These are phyloP conservation scores for Hypomecis punctinalis DNA, from an alignment of 2,888 invertebrate genomes.

Conservation along the genomic window DNA sequence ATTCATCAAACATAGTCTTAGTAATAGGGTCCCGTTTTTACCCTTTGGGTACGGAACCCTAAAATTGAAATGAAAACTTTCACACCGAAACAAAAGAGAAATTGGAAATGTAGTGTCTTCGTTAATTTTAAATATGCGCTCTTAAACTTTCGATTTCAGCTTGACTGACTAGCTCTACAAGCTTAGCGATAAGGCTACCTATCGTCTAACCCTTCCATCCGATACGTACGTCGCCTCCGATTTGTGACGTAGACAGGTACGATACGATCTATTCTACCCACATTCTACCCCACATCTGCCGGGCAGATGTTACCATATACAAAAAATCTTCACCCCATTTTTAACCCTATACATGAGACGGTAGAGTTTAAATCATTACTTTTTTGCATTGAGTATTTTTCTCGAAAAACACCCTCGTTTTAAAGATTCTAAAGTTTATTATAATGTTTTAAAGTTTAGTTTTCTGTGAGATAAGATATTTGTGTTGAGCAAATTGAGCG, in stretches of 20 bases:
- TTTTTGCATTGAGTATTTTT: background rate
- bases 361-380: slow-evolving; percentile 7
- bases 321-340: slow-evolving; percentile 18
- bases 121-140: too few relatives aligned
- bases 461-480: slow-evolving; percentile 3
- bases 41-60: too few relatives aligned
- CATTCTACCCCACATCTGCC: slow-evolving; percentile 68
- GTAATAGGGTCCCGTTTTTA: too few relatives aligned
- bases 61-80: too few relatives aligned
- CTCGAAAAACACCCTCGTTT: background rate
- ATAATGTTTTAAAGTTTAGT: slow-evolving; percentile 15
- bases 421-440: slow-evolving; percentile 10
- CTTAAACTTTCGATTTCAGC: too few relatives aligned
- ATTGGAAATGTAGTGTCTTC: too few relatives aligned
- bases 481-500: slow-evolving; percentile 31
- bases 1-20: too few relatives aligned
- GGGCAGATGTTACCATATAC: slow-evolving; percentile 70
- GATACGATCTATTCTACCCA: slow-evolving; percentile 74
- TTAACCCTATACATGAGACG: slow-evolving; percentile 9
- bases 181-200: slow-evolving; percentile 20
- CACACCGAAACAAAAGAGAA: too few relatives aligned
- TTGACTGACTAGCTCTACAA: background rate
- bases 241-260: slow-evolving; percentile 70
- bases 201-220: slow-evolving; percentile 65
- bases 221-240: slow-evolving; percentile 58